Base-by-base conservation (phyloP, 2,797 vertebrate species). In the Sebastes flavidus region DNA sequence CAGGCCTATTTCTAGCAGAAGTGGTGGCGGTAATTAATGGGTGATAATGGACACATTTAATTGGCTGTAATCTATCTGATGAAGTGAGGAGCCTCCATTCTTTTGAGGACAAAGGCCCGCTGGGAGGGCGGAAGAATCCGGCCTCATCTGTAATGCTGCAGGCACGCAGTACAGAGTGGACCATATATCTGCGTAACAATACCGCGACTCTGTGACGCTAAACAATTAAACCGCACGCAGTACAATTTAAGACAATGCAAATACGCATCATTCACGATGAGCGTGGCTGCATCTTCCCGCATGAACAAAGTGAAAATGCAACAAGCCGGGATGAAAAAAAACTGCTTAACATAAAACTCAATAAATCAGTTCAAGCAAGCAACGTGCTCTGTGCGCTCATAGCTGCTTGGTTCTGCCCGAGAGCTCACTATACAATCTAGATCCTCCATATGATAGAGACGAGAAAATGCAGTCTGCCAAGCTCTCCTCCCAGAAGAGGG, bases 11-110 rank as follows among this genome's bases (percentile, higher is more conserved):
- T 93, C 90, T 86, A 90, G 91, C 68, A 78, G 72, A 78, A 90
- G 88, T 77, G 81, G 78, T 81, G 89, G 82, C 73, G 65, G 90
- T 94, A 94, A 95, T 93, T 95, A 94, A 88, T 88, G 83, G 87
- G 83, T 87, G 90, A 94, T 94, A 94, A 91, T 89, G 65, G 79
- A 88, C 93, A 80, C 78, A 81, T 92, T 94, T 93, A 95, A 95
- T 94, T 95, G 92, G 86, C 87, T 89, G 87, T 93, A 94, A 95
- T 94, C 89, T 90, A 87, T 75, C 85, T 82, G 68, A 91, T 85
- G 89, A 92, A 93, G 90, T 84, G 83, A 86, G 87, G 80, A 84
- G 86, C 68, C 76, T 84, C 72, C 54, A 65, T 87, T 90, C 85
- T 90, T 88, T 86, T 81, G 82, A 91, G 86, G 83, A 90, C 88